Percentiles rank a stretch among this genome's conserved stretches.
Conservation (phyloP, 2,888 invertebrate genomes). For the Caenorhabditis panamensis region DNA sequence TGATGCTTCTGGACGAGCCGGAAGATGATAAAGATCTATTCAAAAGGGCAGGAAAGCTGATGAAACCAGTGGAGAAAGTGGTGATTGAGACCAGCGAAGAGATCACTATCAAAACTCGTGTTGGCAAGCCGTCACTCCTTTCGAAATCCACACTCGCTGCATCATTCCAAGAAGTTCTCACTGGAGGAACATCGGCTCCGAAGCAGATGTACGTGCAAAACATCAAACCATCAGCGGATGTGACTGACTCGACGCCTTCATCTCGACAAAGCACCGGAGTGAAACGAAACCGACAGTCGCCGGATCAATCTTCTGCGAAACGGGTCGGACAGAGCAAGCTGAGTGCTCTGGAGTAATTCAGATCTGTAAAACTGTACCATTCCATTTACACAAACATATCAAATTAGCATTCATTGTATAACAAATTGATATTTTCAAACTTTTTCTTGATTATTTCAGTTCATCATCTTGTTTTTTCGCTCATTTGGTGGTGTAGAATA, state of each 20-base stretch:
- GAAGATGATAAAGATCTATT: conserved; percentile 49
- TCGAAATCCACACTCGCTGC: conserved; percentile 41
- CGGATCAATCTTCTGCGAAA: conserved; percentile 21
- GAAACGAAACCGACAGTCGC: conserved; percentile 23
- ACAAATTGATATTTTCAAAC: conserved; percentile 7
- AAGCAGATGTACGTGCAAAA: conserved; percentile 65
- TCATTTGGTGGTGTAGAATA: too few relatives aligned
- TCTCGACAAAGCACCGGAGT: conserved; percentile 16
- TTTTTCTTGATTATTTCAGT: neutral
- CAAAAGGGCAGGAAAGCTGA: conserved; percentile 47
- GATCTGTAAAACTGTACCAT: conserved; percentile 3
- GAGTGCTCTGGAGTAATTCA: conserved; percentile 49
- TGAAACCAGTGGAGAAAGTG: conserved; percentile 23
- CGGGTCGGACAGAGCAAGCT: conserved; percentile 43
- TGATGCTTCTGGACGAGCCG: conserved; percentile 23
- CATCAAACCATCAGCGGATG: neutral
- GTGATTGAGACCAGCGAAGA: neutral
- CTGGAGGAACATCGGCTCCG: conserved; percentile 18
- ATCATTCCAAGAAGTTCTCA: conserved; percentile 51
- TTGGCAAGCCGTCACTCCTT: conserved; percentile 51
- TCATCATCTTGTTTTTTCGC: too few relatives aligned
- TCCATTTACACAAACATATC: neutral
- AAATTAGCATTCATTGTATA: neutral
- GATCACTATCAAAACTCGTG: neutral
- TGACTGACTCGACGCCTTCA: neutral